Evolutionary conservation across 2,797 vertebrate genomes (phyloP), one percentile per base, ranked within the genome.

Genomic region (Hipposideros larvatus): DNA sequence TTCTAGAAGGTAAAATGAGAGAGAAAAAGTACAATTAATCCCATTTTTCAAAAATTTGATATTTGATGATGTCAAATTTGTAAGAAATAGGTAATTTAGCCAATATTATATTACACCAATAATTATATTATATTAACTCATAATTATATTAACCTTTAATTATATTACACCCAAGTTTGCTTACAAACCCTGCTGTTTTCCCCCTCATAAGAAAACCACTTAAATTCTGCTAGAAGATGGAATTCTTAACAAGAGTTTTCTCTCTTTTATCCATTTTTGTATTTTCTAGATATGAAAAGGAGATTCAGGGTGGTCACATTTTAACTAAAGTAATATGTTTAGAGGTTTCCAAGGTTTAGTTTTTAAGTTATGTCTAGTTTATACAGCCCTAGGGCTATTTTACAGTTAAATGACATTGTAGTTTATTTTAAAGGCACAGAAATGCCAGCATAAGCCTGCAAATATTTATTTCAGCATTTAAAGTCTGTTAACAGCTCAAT

Each of bases 301-400:
- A 65, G 24, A 75, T 70, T 95, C n/a, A 7, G 34, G 22, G 21
- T 59, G 34, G 85, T 93, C 82, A 71, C 46, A 66, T 88, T 95
- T 95, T 93, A 90, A 96, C 79, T 87, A 87, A 66, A 79, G 31
- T 65, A 75, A 57, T 73, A 11, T 68, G 26, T 51, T 77, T 90
- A 57, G 63, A 94, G 59, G 59, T 78, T 95, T 96, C 68, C 65
- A 95, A 83, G 46, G 75, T 95, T 92, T 65, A n/a, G 22, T 94
- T 94, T 96, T 96, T 92, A 96, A 94, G 92, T 97, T 92, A 80
- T 75, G 89, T 46, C 95, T 85, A 68, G 83, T 94, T 97, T 86
- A 77, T 95, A 63, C 34, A 80, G 68, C 92, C 84, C 82, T 19
- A 57, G 31, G 18, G 15, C 46, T 77, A 31, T 91, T 97, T 94